These are phyloP conservation scores for Mesorhabditis spiculigera DNA, from an alignment of 2,888 invertebrate species.

Conservation along the genomic window DNA sequence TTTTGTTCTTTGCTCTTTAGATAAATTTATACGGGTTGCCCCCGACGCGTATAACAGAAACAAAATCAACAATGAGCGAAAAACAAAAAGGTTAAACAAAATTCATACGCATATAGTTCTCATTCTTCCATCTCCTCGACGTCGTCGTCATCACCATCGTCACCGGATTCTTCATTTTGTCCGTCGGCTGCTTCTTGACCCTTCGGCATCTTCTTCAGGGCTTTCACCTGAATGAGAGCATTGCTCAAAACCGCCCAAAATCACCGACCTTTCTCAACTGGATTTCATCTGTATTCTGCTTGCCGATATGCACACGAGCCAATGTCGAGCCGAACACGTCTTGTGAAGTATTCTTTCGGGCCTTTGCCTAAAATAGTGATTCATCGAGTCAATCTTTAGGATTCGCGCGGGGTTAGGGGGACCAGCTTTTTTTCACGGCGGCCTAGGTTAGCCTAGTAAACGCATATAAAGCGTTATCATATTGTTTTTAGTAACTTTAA, in stretches of 20 bases:
- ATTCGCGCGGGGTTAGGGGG: no score
- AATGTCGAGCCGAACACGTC: constrained; percentile 82
- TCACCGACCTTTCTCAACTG: constrained; percentile 90
- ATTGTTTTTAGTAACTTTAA: no score
- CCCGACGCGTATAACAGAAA: constrained; percentile 3
- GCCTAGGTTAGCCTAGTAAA: no score
- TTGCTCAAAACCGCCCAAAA: constrained; percentile 59
- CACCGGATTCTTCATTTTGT: constrained; percentile 12
- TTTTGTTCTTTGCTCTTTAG: no score
- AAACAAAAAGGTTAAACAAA: constrained; percentile 7
- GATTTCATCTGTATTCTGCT: constrained; percentile 77
- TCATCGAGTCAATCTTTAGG: no score
- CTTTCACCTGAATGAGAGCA: constrained; percentile 47
- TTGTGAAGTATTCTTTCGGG: constrained; percentile 83
- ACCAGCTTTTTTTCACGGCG: no score
- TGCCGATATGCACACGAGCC: constrained; percentile 87
- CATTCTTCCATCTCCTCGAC: constrained; percentile 14
- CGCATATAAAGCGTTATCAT: no score
- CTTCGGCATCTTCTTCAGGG: constrained; percentile 33
- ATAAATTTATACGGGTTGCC: constrained; percentile 8
- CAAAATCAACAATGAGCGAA: constrained; percentile 4
- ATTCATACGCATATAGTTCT: neutral
- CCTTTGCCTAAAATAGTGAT: constrained; percentile 66
- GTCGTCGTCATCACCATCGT: constrained; percentile 14
- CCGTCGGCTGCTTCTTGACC: neutral